Conservation (phyloP, 2,797 vertebrate genomes). For the Columba guinea region DNA sequence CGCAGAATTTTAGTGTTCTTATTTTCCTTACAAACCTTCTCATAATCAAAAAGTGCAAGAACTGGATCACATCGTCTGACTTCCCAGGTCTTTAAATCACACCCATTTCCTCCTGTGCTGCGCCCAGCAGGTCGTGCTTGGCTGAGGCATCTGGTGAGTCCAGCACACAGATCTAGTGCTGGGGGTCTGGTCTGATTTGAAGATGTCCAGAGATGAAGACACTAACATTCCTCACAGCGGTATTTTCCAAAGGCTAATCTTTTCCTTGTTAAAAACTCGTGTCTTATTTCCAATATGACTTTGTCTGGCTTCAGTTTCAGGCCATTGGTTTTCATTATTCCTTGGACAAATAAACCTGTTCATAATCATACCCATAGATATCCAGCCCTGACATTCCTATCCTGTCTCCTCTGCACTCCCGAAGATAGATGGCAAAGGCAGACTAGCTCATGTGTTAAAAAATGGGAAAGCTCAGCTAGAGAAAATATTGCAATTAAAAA, state of each 20-base stretch:
- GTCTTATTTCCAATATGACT: slow-evolving; percentile 11
- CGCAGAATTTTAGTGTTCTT: neutral
- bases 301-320: slow-evolving; percentile 28
- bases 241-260: slow-evolving; percentile 24
- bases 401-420: neutral
- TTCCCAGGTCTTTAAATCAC: neutral
- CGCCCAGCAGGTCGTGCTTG: neutral
- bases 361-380: neutral
- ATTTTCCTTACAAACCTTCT: neutral
- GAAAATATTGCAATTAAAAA: neutral
- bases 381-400: neutral
- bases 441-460: neutral
- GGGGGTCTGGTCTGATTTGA: neutral
- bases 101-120: neutral
- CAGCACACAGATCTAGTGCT: neutral
- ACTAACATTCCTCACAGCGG: neutral
- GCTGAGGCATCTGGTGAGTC: neutral
- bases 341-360: slow-evolving; percentile 30
- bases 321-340: slow-evolving; percentile 51
- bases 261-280: neutral
- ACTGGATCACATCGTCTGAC: neutral
- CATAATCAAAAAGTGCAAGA: neutral
- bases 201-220: slow-evolving; percentile 16
- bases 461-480: neutral
- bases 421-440: neutral